These are phyloP conservation scores for Lagopus muta DNA, from an alignment of 2,113 vertebrate species.

Conservation along the genomic window DNA sequence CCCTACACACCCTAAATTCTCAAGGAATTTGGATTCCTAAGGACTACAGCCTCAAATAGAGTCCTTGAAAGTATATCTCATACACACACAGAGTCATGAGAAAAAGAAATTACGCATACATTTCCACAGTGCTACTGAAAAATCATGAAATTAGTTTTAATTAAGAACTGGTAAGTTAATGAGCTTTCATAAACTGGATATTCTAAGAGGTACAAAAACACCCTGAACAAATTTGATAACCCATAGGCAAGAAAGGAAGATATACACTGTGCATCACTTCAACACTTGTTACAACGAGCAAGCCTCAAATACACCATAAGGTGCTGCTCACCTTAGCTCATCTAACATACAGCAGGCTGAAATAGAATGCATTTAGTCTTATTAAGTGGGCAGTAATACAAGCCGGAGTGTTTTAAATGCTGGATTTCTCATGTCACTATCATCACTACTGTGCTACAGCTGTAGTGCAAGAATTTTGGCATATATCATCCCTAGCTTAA, in stretches of 20 bases:
- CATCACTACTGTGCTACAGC: neutral
- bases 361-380: neutral
- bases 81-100: rapidly evolving
- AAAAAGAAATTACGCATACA: neutral
- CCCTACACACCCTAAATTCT: neutral
- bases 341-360: neutral
- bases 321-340: neutral
- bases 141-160: neutral
- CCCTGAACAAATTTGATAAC: neutral
- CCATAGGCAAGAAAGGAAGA: neutral
- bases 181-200: no score
- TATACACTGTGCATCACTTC: neutral
- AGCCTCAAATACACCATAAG: neutral
- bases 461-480: neutral
- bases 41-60: rapidly evolving
- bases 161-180: neutral
- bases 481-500: neutral
- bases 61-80: neutral
- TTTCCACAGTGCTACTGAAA: neutral
- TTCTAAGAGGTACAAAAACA: neutral
- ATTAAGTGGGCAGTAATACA: neutral
- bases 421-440: neutral
- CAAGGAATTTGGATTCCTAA: neutral
- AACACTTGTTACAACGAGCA: neutral
- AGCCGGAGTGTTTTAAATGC: neutral